Evolutionary conservation across 2,888 invertebrate species (phyloP).

Genomic region (Drosophila atripex): DNA sequence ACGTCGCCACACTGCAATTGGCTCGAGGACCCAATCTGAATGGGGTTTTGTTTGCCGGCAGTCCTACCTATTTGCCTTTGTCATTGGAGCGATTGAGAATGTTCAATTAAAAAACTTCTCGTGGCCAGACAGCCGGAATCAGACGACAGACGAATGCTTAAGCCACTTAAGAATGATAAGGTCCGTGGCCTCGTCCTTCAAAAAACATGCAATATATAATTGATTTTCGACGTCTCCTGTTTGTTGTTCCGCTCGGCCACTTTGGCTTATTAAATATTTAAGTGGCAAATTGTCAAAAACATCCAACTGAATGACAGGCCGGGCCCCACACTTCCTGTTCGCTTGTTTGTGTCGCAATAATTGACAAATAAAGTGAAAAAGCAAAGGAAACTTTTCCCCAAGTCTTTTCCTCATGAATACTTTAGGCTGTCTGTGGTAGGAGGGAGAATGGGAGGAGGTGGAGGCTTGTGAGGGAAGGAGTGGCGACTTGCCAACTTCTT

Average conservation of each 20-base stretch:
- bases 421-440: slow-evolving; percentile 31
- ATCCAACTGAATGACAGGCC: slow-evolving; percentile 58
- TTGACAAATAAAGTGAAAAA: slow-evolving; percentile 57
- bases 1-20: slow-evolving; percentile 48
- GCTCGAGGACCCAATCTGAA: slow-evolving; percentile 5
- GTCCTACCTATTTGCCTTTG: slow-evolving; percentile 37
- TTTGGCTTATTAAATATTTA: slow-evolving; percentile 80
- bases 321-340: background rate
- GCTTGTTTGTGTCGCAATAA: slow-evolving; percentile 42
- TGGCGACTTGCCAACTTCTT: slow-evolving; percentile 36
- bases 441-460: background rate
- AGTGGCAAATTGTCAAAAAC: slow-evolving; percentile 68
- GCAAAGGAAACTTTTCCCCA: slow-evolving; percentile 48
- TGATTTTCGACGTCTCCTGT: slow-evolving; percentile 64
- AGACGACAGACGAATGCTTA: slow-evolving; percentile 27
- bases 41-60: background rate
- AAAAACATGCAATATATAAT: slow-evolving; percentile 53
- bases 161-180: slow-evolving; percentile 58
- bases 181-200: background rate
- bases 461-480: background rate
- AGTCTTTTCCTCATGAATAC: slow-evolving; percentile 53
- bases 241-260: slow-evolving; percentile 55
- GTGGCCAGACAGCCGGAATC: background rate
- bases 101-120: slow-evolving; percentile 76
- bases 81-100: slow-evolving; percentile 51